Evolutionary conservation across 2,888 invertebrate genomes (phyloP), one percentile per base, ranked within the genome.

Genomic region (Pollenia angustigena): DNA sequence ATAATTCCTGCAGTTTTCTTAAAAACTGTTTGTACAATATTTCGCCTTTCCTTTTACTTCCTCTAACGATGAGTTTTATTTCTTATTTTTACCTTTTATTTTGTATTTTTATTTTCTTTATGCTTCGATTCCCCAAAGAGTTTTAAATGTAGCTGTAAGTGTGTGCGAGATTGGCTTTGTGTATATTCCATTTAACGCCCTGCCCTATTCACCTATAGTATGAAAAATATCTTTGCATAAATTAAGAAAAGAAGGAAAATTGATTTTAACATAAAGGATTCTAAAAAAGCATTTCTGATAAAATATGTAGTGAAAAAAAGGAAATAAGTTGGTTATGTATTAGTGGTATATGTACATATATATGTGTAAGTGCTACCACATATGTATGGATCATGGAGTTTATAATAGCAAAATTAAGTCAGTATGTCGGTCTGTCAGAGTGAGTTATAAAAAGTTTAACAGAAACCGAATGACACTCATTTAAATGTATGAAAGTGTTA

Each of bases 201-300:
- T 23, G 23, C 23, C 23, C 42, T 32, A n/a, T 52, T 68, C 58
- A 50, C 64, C 44, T 66, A 69, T 54, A 68, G 60, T 46, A 76
- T 52, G n/a, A 60, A 75, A 76, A 81, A 12, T 32, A 66, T 71
- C 75, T 56, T 56, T 80, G 60, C 56, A 80, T 72, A 72, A 79
- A 80, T 80, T 75, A 85, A 54, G 60, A 69, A 3, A 72, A 58
- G 12, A 11, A 10, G 32, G 2, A 58, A 58, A 58, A 32, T 32
- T 32, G 32, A 32, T 32, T 32, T 32, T 32, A 6, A 32, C 32
- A 32, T 32, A 32, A 32, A 32, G 4, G 32, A 32, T 32, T 6
- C 32, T 32, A 32, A 32, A 32, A 32, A 32, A 32, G 32, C 32
- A 32, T 32, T 32, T 32, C 32, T 32, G 4, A 32, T 32, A 32